Conservation (phyloP, 2,113 vertebrate species). For the Aplodontia rufa region DNA sequence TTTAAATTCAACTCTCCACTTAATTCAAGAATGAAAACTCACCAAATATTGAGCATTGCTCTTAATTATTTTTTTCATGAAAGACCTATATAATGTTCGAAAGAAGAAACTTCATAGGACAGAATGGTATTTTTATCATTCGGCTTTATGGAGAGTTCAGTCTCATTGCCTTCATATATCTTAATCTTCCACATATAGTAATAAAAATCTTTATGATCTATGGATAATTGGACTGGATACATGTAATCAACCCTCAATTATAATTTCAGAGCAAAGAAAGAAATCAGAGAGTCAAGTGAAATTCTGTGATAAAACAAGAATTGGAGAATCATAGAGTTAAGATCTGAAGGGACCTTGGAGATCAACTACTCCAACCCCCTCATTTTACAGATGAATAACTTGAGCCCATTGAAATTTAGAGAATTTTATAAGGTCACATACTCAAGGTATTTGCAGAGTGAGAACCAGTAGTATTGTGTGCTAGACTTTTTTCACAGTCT, state of each 20-base stretch:
- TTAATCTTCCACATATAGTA: constrained; percentile 56
- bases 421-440: not conserved
- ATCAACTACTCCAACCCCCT: not conserved
- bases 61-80: not conserved
- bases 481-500: not conserved
- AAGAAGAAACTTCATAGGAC: constrained; percentile 13
- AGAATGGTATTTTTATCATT: constrained; percentile 42
- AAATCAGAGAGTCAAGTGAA: constrained; percentile 55
- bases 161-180: constrained; percentile 27
- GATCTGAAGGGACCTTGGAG: constrained; percentile 25
- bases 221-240: constrained; percentile 61
- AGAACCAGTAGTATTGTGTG: not conserved
- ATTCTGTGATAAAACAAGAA: constrained; percentile 47
- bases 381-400: constrained; percentile 39
- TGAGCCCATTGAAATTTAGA: not conserved
- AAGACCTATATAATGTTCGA: not conserved
- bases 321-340: constrained; percentile 23
- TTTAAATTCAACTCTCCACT: not conserved
- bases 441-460: not conserved
- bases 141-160: constrained; percentile 17
- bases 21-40: constrained; percentile 22
- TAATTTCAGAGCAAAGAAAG: constrained; percentile 58
- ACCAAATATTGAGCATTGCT: constrained; percentile 13
- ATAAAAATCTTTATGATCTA: constrained; percentile 70
- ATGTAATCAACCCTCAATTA: constrained; percentile 63